Percentiles rank a stretch among this genome's conserved stretches.
phyloP scores from a whole-genome alignment of 2,797 vertebrate species.

The Phaenicophaeus curvirostris region DNA sequence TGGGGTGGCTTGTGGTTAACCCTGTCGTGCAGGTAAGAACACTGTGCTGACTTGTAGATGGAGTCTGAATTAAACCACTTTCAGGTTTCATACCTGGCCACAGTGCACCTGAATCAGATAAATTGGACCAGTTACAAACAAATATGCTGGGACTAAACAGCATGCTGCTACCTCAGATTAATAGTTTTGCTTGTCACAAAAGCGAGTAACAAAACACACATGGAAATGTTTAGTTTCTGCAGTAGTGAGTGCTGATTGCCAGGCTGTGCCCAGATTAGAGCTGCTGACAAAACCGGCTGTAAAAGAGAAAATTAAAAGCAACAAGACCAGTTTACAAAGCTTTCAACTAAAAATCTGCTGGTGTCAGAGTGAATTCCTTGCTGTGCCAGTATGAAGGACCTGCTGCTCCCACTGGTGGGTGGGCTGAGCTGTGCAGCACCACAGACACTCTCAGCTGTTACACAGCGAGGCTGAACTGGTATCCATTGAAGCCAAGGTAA shows the following conservation, averaged over 20 bases:
- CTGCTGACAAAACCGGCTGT: slow-evolving; percentile 38
- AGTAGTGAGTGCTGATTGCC: slow-evolving; percentile 45
- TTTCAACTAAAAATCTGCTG: slow-evolving; percentile 1
- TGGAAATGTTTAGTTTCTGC: slow-evolving; percentile 35
- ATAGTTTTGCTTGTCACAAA: slow-evolving; percentile 54
- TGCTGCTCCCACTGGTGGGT: not conserved
- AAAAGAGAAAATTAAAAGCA: slow-evolving; percentile 53
- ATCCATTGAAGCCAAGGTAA: not conserved
- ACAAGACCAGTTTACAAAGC: slow-evolving; percentile 13
- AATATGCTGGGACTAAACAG: slow-evolving; percentile 68
- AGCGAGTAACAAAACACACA: slow-evolving; percentile 45
- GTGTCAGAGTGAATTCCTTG: not conserved
- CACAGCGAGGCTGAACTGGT: accelerated
- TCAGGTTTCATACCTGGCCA: slow-evolving; percentile 99
- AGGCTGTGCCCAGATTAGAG: slow-evolving; percentile 28
- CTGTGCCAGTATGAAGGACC: not conserved
- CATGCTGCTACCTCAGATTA: slow-evolving; percentile 62
- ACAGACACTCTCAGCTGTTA: not conserved
- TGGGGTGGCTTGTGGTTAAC: slow-evolving; percentile 92
- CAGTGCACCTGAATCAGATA: slow-evolving; percentile 93
- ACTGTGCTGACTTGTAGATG: slow-evolving; percentile 94
- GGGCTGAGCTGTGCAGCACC: not conserved
- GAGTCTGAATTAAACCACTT: slow-evolving; percentile 92
- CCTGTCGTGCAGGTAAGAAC: slow-evolving; percentile 97
- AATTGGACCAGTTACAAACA: slow-evolving; percentile 83